Conservation (phyloP, 2,113 vertebrate genomes). For the Sander vitreus region DNA sequence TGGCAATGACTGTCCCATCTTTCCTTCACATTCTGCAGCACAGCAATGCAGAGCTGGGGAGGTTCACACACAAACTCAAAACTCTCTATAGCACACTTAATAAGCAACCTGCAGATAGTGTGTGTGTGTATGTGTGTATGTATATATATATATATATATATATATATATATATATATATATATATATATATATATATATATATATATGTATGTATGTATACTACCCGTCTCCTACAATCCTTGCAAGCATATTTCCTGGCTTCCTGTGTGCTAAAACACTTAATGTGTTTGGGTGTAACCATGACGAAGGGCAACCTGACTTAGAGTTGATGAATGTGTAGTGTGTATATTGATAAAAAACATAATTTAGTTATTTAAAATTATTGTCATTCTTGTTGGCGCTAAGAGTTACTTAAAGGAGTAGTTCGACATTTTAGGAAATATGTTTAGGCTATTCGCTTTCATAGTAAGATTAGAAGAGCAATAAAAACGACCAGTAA, state of each 20-base stretch:
- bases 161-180: too few species aligned
- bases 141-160: too few species aligned
- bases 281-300: neutral
- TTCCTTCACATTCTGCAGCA: slow-evolving; percentile 52
- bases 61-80: slow-evolving; percentile 30
- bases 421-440: neutral
- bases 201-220: neutral
- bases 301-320: neutral
- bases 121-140: neutral
- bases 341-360: neutral
- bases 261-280: neutral
- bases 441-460: neutral
- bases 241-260: slow-evolving; percentile 36
- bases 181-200: too few species aligned
- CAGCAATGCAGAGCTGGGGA: slow-evolving; percentile 26
- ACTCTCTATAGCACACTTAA: slow-evolving; percentile 59
- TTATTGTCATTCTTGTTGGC: neutral
- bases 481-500: neutral
- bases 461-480: neutral
- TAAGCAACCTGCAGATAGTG: slow-evolving; percentile 59
- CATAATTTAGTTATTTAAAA: neutral
- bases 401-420: neutral
- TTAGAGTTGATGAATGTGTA: slow-evolving; percentile 4
- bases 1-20: slow-evolving; percentile 53
- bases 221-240: slow-evolving; percentile 14